Base-by-base conservation (phyloP, 2,113 vertebrate species). In the Pogona vitticeps region DNA sequence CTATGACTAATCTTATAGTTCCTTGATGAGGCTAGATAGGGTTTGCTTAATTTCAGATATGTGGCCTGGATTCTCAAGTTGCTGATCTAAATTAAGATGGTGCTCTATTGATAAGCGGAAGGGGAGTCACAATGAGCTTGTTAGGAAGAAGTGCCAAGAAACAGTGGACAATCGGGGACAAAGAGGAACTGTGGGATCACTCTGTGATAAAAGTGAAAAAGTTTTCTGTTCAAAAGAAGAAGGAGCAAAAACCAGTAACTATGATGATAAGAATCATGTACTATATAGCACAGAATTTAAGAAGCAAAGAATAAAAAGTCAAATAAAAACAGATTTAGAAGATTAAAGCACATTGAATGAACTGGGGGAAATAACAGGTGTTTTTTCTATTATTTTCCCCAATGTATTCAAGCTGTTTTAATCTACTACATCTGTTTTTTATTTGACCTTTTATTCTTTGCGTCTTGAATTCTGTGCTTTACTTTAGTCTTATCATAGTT, bases 111-210 rank as follows among this genome's bases (percentile, higher is more conserved):
- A 81, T 83, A 73, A 67, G 59, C 85, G 86, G 86, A 84, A 23
- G 0, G 23, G 17, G 86, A 75, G 73, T 68, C 63, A 6, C 20
- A 72, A 26, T 89, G 46, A 91, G 88, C 88, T 84, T 86, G 36
- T 86, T 84, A 83, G 8, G 46, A 72, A 52, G 59, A 75, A 14
- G 84, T 88, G 84, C 88, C 83, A 68, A 82, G 86, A 91, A 93
- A 88, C 90, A 91, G 33, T 36, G 33, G 63, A 85, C 89, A 70
- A 83, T 76, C 26, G 84, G 91, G 84, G 83, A 88, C 42, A 73
- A 38, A 83, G 82, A 92, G 85, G 81, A 92, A 80, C 33, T 90
- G 89, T 84, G 82, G 63, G 78, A 67, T 83, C 72, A 85, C 91
- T 92, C 76, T 91, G n/a, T n/a, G 82, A 20, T 88, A 75, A 17